A percentile compares a stretch with the other conserved stretches of the same genome.
phyloP scores from a whole-genome alignment of 2,113 vertebrate genomes.

The Sardina pilchardus region DNA sequence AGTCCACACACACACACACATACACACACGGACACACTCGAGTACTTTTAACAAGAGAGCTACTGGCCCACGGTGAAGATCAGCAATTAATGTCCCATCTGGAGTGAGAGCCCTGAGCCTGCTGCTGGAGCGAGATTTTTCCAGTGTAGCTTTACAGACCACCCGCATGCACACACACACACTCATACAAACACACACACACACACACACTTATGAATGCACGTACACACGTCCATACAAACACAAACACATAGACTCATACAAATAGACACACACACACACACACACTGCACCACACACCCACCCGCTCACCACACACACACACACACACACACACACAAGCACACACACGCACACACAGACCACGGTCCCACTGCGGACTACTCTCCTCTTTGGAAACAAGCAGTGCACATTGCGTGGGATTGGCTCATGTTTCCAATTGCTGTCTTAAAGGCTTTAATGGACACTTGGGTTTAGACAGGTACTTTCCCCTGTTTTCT shows the following conservation, averaged over 20 bases:
- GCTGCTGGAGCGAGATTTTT: constrained; percentile 48
- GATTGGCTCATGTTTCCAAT: constrained; percentile 50
- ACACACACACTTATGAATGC: not conserved
- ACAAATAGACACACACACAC: too few relatives aligned
- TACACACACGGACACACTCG: not conserved
- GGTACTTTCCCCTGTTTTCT: constrained; percentile 49
- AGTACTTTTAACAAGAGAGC: constrained; percentile 17
- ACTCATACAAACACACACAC: not conserved
- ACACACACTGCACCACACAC: too few relatives aligned
- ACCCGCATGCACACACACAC: constrained; percentile 47
- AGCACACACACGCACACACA: not conserved
- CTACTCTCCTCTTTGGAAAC: constrained; percentile 43
- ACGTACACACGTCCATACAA: not conserved
- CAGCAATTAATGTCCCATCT: constrained; percentile 56
- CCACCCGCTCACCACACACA: not conserved
- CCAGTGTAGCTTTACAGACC: constrained; percentile 53
- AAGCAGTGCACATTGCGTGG: constrained; percentile 42
- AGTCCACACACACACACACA: not conserved
- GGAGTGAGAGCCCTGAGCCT: constrained; percentile 40
- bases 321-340: not conserved
- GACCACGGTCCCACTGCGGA: constrained; percentile 29
- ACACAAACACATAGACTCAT: not conserved
- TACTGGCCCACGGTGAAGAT: constrained; percentile 47
- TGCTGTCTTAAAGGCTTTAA: constrained; percentile 48
- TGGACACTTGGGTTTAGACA: constrained; percentile 47